phyloP scores from a whole-genome alignment of 53 echinoderm and acorn worm genomes.

The Crossaster papposus region DNA sequence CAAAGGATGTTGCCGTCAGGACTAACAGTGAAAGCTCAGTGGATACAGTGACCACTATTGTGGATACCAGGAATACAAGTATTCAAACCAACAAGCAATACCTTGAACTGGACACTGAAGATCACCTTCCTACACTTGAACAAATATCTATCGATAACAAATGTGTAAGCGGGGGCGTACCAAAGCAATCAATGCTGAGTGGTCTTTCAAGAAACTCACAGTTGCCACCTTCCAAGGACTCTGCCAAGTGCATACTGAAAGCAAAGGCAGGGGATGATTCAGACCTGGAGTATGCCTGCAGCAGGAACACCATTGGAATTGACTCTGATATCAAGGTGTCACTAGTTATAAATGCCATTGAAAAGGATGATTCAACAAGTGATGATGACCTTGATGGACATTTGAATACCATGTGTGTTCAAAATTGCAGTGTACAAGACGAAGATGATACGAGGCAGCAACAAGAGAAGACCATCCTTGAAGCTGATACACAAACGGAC shows the following conservation, averaged over 20 bases:
- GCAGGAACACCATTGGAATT: not conserved
- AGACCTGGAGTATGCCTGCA: not conserved
- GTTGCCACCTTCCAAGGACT: not conserved
- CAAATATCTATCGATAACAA: not conserved
- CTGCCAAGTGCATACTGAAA: not conserved
- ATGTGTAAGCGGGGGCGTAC: not conserved
- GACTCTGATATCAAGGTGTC: not conserved
- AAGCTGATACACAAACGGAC: not conserved
- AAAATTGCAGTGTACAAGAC: not conserved
- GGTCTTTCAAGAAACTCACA: not conserved
- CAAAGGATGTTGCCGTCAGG: not conserved
- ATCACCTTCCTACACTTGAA: not conserved
- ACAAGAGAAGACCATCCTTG: not conserved
- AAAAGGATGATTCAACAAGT: not conserved
- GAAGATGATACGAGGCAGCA: constrained; percentile 12
- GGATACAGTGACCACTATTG: not conserved
- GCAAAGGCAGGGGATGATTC: constrained; percentile 1
- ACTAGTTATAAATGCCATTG: not conserved
- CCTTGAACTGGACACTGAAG: not conserved
- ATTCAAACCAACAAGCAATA: not conserved
- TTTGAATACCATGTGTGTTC: not conserved
- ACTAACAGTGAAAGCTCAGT: not conserved
- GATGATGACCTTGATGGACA: not conserved
- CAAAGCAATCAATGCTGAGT: not conserved
- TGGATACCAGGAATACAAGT: not conserved